phyloP scores from a whole-genome alignment of 2,888 invertebrate genomes.

The Actias luna region DNA sequence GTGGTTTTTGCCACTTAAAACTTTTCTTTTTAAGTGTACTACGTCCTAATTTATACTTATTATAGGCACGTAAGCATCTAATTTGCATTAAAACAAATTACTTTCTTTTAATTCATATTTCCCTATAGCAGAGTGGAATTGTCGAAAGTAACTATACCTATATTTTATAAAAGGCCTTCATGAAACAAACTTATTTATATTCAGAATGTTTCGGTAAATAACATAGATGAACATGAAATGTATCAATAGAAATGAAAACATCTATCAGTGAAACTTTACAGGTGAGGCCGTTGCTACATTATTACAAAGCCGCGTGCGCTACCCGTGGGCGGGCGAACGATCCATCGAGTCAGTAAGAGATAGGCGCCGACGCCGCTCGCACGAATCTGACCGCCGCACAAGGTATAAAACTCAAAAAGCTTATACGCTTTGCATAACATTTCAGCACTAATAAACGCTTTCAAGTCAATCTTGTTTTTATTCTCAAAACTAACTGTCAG shows the following conservation, averaged over 20 bases:
- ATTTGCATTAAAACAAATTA: constrained; percentile 10
- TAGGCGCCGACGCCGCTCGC: constrained; percentile 77
- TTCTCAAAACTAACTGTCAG: constrained; percentile 62
- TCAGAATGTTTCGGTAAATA: constrained; percentile 29
- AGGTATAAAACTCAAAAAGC: constrained; percentile 61
- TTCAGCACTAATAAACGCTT: constrained; percentile 73
- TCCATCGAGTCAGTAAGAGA: constrained; percentile 67
- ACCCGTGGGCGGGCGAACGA: constrained; percentile 61
- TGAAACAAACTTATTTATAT: neutral
- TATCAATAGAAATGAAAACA: constrained; percentile 40
- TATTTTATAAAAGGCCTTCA: neutral
- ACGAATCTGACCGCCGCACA: constrained; percentile 78
- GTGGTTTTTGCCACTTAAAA: constrained; percentile 16
- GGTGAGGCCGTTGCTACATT: constrained; percentile 51
- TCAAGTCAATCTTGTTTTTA: constrained; percentile 48
- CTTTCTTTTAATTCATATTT: constrained; percentile 1
- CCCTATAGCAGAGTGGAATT: neutral
- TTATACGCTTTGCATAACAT: constrained; percentile 66
- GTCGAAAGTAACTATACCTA: neutral
- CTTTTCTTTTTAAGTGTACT: constrained; percentile 1
- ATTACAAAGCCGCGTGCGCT: constrained; percentile 39
- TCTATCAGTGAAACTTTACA: constrained; percentile 62
- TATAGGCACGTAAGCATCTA: neutral
- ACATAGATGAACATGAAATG: constrained; percentile 31
- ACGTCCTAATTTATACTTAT: constrained; percentile 11